Evolutionary conservation across 2,113 vertebrate genomes (phyloP), one percentile per base, ranked within the genome.

Genomic region (Trochalopteron elliotii): DNA sequence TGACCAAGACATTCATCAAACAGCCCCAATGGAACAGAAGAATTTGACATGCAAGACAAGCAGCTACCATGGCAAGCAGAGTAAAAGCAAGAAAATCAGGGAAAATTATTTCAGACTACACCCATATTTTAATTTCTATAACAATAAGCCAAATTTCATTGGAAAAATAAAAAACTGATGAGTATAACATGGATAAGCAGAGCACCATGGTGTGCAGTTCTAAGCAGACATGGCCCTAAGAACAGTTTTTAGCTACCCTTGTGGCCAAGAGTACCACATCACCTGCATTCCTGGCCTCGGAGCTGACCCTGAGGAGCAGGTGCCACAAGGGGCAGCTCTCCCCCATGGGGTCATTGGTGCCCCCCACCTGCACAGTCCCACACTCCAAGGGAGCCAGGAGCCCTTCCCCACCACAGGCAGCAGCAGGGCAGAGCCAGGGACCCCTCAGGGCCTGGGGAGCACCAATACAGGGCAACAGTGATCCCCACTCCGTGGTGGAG

Each of bases 401-500:
- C 13, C 11, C 22, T 47, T 12, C 28, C 35, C 75, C 39, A 57
- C 9, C 40, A 18, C 12, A 11, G 31, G 30, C 64, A 22, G 39
- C 64, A 55, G 35, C 7, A 1, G 40, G 27, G 37, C 37, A n/a
- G 7, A 13, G 57, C 20, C 10, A 24, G 44, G 33, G 21, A 53
- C 14, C 27, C 30, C 45, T 39, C 55, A 9, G 1, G 11, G 13
- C 21, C 71, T 8, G 35, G 31, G 55, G 17, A 71, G 22, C 2
- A 3, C 2, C 61, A 20, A 10, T 0, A 18, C 14, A 20, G 24
- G 28, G 3, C 24, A 44, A 11, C 39, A 21, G 70, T 1, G 31
- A 44, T 28, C 4, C 0, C 20, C 1, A 19, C 37, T 3, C 39
- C 0, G 0, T 1, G 31, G 22, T 7, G 64, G 40, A 49, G 22